A percentile compares a stretch with the other conserved stretches of the same genome.
Conservation (phyloP, 2,113 vertebrate species). For the Puma concolor region DNA sequence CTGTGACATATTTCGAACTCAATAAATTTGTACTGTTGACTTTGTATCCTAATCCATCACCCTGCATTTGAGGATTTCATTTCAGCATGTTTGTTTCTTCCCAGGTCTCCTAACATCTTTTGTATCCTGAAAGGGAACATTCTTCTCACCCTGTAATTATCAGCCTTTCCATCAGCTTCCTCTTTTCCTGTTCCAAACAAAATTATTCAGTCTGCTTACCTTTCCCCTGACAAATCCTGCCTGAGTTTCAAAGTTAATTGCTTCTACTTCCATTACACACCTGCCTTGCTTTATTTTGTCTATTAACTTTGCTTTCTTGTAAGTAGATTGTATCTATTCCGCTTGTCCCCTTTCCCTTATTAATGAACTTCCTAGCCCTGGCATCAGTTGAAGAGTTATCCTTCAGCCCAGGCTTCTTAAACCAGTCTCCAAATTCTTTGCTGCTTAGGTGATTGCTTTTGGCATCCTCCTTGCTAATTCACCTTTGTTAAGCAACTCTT, state of each 20-base stretch:
- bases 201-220: conserved; percentile 70
- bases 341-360: conserved; percentile 47
- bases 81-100: background rate
- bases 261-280: conserved; percentile 69
- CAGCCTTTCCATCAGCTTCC: conserved; percentile 51
- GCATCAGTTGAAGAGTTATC: conserved; percentile 50
- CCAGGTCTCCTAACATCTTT: conserved; percentile 37
- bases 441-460: conserved; percentile 73
- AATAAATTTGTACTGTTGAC: background rate
- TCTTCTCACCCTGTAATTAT: conserved; percentile 74
- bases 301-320: conserved; percentile 72
- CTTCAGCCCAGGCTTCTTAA: conserved; percentile 56
- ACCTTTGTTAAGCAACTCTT: conserved; percentile 71
- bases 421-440: conserved; percentile 68
- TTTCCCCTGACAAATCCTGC: conserved; percentile 24
- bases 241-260: conserved; percentile 72
- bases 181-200: conserved; percentile 79
- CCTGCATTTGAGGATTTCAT: conserved; percentile 28
- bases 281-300: conserved; percentile 66
- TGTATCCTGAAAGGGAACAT: conserved; percentile 67
- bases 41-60: background rate
- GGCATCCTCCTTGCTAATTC: conserved; percentile 68
- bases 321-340: conserved; percentile 67
- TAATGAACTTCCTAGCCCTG: conserved; percentile 72
- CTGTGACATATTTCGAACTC: background rate